Evolutionary conservation across 1,140 invertebrate genomes (phyloP).

Genomic region (Sitobion miscanthi): DNA sequence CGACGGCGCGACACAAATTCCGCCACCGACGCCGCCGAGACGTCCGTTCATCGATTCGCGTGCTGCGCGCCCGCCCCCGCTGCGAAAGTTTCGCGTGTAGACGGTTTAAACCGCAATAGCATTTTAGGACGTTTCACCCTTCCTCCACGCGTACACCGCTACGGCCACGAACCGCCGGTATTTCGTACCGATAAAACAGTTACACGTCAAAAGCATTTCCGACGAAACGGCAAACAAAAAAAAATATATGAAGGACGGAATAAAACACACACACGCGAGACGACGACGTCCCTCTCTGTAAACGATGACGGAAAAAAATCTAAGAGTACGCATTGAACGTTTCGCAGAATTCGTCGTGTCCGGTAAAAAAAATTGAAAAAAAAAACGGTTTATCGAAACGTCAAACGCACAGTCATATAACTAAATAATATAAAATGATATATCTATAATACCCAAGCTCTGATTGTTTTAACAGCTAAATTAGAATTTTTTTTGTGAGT

Average conservation of each 20-base stretch:
- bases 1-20: background rate
- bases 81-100: conserved; percentile 2
- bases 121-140: conserved; percentile 4
- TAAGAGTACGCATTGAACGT: background rate
- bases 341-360: background rate
- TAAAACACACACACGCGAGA: background rate
- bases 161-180: background rate
- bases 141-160: no score
- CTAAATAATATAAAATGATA: background rate
- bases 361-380: background rate
- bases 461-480: background rate
- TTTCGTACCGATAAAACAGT: conserved; percentile 34
- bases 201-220: background rate
- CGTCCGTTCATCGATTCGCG: conserved; percentile 32
- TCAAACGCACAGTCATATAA: background rate
- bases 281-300: background rate
- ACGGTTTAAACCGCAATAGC: conserved; percentile 5
- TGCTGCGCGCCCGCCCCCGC: background rate
- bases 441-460: background rate
- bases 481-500: background rate
- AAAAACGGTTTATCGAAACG: background rate
- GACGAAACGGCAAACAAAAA: background rate
- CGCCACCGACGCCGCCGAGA: background rate
- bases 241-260: background rate
- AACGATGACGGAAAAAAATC: background rate